Evolutionary conservation across 2,888 invertebrate genomes (phyloP).

Genomic region (Itoplectis maculator): DNA sequence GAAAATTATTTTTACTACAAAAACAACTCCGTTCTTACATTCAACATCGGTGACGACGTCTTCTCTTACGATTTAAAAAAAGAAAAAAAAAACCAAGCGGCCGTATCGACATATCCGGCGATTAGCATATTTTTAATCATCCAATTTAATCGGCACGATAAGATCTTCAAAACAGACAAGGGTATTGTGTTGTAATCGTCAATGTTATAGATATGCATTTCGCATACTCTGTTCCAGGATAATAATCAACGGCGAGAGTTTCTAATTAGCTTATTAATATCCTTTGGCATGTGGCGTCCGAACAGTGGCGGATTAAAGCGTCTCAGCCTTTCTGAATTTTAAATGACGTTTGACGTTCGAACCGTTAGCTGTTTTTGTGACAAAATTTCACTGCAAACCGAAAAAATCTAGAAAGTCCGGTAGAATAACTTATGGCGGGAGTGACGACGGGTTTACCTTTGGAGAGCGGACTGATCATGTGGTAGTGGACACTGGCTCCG

Average conservation of each 20-base stretch:
- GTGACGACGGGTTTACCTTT: no score
- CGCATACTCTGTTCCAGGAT: background rate
- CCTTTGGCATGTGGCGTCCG: conserved; percentile 12
- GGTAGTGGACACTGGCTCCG: conserved; percentile 89
- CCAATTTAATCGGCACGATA: background rate
- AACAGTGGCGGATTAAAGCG: conserved; percentile 34
- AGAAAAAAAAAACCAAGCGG: background rate
- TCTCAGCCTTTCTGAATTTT: conserved; percentile 34
- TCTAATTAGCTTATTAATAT: conserved; percentile 37
- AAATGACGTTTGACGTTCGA: no score
- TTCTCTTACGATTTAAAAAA: conserved; percentile 5
- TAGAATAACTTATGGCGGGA: no score
- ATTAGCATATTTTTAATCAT: conserved; percentile 50
- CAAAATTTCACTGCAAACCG: conserved; percentile 31
- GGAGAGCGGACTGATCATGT: conserved; percentile 88
- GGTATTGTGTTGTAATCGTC: conserved; percentile 23
- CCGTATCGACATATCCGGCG: background rate
- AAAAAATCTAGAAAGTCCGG: conserved; percentile 30
- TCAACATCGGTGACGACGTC: conserved; percentile 23
- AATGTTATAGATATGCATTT: background rate
- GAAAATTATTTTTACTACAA: no score
- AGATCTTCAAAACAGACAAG: conserved; percentile 25
- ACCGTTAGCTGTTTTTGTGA: background rate
- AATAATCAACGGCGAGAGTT: background rate
- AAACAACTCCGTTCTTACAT: background rate